These are phyloP conservation scores for Myiopsitta monachus DNA, from an alignment of 2,113 vertebrate genomes.

Conservation along the genomic window DNA sequence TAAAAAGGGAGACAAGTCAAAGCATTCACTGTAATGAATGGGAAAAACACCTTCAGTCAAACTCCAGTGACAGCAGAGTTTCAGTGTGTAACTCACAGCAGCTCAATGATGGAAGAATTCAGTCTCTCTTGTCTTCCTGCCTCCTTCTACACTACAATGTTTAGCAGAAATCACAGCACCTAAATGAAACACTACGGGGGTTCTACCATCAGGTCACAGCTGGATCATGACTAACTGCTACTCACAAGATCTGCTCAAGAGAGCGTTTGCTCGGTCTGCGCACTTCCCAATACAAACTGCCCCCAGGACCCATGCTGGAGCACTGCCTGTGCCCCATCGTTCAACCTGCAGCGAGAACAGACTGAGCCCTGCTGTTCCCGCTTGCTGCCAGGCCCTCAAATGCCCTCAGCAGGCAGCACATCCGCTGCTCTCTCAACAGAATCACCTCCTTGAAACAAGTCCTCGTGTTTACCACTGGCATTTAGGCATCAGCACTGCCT, in stretches of 20 bases:
- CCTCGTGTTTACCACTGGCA: fast-evolving
- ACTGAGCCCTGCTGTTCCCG: background rate
- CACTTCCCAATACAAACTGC: background rate
- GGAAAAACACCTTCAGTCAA: background rate
- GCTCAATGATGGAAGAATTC: background rate
- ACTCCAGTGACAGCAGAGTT: background rate
- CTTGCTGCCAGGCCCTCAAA: background rate
- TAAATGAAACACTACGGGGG: background rate
- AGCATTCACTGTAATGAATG: background rate
- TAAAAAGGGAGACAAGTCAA: background rate
- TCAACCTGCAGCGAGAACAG: background rate
- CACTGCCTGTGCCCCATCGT: fast-evolving
- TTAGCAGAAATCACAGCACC: background rate
- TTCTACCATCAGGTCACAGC: fast-evolving
- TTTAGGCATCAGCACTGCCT: background rate
- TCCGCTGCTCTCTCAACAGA: background rate
- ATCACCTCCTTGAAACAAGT: background rate
- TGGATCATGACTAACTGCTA: background rate
- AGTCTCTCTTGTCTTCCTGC: background rate
- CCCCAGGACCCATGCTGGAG: background rate
- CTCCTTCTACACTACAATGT: background rate
- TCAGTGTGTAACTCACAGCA: background rate
- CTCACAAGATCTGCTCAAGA: background rate
- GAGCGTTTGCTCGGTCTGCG: background rate
- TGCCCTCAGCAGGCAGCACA: background rate